These are phyloP conservation scores for Megalurothrips usitatus DNA, from an alignment of 2,888 invertebrate genomes.

Conservation along the genomic window DNA sequence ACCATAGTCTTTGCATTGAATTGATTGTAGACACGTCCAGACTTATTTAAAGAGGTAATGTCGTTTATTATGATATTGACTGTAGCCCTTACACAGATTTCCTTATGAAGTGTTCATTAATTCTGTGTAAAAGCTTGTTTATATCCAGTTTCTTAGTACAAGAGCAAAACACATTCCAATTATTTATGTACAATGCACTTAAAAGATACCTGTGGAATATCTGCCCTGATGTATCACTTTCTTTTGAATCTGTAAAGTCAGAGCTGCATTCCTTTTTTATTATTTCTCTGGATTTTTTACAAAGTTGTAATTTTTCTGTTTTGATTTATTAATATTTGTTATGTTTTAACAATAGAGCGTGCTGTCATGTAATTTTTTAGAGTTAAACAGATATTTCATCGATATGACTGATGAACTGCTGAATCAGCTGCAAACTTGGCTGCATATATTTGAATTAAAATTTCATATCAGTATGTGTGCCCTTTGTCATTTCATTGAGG, in stretches of 20 bases:
- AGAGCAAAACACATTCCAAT: constrained; percentile 7
- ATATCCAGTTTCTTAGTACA: neutral
- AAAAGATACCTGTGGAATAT: too few species aligned
- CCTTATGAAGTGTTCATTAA: neutral
- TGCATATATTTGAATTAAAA: neutral
- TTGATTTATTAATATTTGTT: neutral
- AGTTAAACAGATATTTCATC: neutral
- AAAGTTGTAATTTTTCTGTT: too few species aligned
- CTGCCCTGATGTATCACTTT: neutral
- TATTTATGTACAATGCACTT: neutral
- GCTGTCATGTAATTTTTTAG: neutral
- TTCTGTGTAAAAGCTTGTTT: neutral
- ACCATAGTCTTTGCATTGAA: neutral
- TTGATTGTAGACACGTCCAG: constrained; percentile 6
- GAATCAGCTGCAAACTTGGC: neutral
- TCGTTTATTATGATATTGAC: neutral
- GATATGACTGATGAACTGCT: neutral
- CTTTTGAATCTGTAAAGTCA: neutral
- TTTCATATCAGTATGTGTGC: constrained; percentile 7
- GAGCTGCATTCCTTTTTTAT: too few species aligned
- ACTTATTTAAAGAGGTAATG: neutral
- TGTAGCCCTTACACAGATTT: neutral
- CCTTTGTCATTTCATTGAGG: neutral
- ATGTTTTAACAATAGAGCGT: neutral
- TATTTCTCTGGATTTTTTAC: too few species aligned